Percentiles rank a stretch among this genome's conserved stretches.
phyloP scores from a whole-genome alignment of 2,113 vertebrate genomes.

The Tachysurus fulvidraco region DNA sequence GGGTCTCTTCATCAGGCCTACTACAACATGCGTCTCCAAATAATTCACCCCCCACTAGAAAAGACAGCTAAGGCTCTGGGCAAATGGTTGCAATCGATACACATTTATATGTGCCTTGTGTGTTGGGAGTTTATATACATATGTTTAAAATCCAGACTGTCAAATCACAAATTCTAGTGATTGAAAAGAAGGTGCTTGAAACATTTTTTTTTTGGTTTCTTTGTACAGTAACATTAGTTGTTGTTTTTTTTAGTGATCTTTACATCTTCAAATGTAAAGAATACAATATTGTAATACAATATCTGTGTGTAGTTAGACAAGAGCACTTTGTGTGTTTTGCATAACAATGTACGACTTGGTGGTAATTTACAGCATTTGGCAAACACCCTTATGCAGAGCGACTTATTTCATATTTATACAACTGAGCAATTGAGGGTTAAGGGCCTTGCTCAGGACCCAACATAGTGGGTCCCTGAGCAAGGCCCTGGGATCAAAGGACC shows the following conservation, averaged over 20 bases:
- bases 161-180: not conserved
- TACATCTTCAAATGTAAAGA: not conserved
- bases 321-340: not conserved
- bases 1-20: slow-evolving; percentile 1
- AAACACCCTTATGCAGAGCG: no score
- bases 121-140: not conserved
- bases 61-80: not conserved
- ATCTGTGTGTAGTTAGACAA: not conserved
- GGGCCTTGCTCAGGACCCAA: no score
- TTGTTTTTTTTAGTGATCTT: not conserved
- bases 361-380: no score
- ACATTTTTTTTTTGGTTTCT: not conserved
- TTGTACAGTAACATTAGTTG: not conserved
- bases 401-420: no score
- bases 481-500: no score
- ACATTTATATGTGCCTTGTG: slow-evolving; percentile 14
- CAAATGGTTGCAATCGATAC: slow-evolving; percentile 29
- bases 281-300: not conserved
- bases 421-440: no score
- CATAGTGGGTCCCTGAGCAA: no score
- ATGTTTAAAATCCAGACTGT: not conserved
- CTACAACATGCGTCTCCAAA: slow-evolving; percentile 6
- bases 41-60: not conserved
- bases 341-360: no score
- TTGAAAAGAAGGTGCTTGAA: not conserved